Percentiles rank a stretch among this genome's conserved stretches.
phyloP scores from a whole-genome alignment of 1,140 invertebrate genomes.

The Phocides pigmalion region DNA sequence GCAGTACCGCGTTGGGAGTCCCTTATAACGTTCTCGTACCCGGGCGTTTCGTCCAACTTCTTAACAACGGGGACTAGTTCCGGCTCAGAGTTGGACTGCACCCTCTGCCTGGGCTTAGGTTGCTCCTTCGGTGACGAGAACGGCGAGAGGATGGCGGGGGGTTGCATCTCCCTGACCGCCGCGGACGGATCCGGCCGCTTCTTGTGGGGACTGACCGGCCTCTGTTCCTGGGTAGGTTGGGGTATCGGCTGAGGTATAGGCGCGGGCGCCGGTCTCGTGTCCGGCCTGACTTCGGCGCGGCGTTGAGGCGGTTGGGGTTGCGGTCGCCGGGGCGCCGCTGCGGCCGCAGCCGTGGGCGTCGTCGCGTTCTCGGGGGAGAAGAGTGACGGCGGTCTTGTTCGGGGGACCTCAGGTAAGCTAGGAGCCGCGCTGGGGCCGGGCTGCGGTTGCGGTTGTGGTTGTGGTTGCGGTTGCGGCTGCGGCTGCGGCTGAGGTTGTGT shows the following conservation, averaged over 20 bases:
- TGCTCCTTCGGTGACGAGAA: slow-evolving; percentile 71
- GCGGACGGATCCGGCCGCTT: slow-evolving; percentile 60
- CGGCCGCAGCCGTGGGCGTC: slow-evolving; percentile 55
- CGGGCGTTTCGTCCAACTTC: slow-evolving; percentile 76
- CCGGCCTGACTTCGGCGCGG: slow-evolving; percentile 24
- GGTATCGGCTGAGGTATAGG: slow-evolving; percentile 35
- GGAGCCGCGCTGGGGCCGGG: slow-evolving; percentile 13
- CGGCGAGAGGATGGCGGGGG: slow-evolving; percentile 71
- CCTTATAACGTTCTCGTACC: slow-evolving; percentile 69
- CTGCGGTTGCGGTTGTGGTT: slow-evolving; percentile 39
- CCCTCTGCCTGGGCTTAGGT: slow-evolving; percentile 49
- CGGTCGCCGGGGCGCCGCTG: slow-evolving; percentile 51
- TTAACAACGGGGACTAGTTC: slow-evolving; percentile 73
- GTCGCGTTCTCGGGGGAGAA: slow-evolving; percentile 74
- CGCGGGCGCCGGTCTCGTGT: neutral
- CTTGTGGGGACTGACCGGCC: slow-evolving; percentile 58
- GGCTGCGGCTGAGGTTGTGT: too few relatives aligned
- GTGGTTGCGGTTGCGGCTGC: neutral
- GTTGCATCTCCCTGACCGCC: slow-evolving; percentile 71
- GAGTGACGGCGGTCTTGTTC: slow-evolving; percentile 68
- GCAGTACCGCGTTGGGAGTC: slow-evolving; percentile 63
- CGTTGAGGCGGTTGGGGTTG: slow-evolving; percentile 44
- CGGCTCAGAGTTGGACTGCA: slow-evolving; percentile 66
- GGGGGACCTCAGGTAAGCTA: slow-evolving; percentile 35
- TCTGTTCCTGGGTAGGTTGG: slow-evolving; percentile 34